These are phyloP conservation scores for Cuniculus paca DNA, from an alignment of 2,797 vertebrate species.

Conservation along the genomic window DNA sequence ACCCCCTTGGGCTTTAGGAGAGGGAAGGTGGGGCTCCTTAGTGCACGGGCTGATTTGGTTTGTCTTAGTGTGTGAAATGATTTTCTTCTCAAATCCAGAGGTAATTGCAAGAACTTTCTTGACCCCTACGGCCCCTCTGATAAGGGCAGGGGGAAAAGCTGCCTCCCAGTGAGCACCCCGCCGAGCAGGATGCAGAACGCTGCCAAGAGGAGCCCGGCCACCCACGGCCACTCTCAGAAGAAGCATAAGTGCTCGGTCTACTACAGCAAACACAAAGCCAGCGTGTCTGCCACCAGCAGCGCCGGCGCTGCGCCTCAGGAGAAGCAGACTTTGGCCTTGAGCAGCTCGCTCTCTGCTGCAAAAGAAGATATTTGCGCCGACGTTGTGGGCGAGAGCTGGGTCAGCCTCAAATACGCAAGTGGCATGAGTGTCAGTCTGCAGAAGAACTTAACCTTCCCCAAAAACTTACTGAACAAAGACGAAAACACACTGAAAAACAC, in stretches of 20 bases:
- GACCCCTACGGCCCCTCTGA: conserved; percentile 95
- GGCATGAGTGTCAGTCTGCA: conserved; percentile 85
- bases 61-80: conserved; percentile 3
- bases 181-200: conserved; percentile 92
- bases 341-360: conserved; percentile 82
- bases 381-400: conserved; percentile 86
- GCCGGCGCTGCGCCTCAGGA: conserved; percentile 87
- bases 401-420: conserved; percentile 87
- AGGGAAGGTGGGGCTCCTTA: neutral
- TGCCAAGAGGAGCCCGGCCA: conserved; percentile 92
- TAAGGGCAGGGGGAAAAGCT: conserved; percentile 97
- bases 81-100: conserved; percentile 89
- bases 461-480: conserved; percentile 87
- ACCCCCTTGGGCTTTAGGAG: neutral
- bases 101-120: conserved; percentile 96
- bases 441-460: conserved; percentile 87
- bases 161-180: conserved; percentile 91
- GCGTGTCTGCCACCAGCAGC: conserved; percentile 79
- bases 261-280: conserved; percentile 94
- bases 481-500: conserved; percentile 88
- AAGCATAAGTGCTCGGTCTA: conserved; percentile 97
- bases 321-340: conserved; percentile 86
- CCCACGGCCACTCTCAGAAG: conserved; percentile 93
- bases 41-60: neutral
- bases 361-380: conserved; percentile 87